Base-by-base conservation (phyloP, 1,140 invertebrate genomes). In the Drosophila repleta region DNA sequence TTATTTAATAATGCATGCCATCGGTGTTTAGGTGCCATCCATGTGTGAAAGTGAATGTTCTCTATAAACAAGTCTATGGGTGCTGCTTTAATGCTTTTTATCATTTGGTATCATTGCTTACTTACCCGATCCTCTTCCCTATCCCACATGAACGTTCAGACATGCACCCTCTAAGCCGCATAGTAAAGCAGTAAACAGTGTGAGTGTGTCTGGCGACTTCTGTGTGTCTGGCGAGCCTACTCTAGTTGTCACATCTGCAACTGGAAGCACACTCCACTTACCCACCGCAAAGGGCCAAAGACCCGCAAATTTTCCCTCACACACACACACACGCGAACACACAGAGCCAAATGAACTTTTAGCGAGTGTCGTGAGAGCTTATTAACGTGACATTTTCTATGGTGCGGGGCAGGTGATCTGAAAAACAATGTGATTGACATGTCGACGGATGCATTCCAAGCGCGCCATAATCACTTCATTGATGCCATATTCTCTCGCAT, bases 401-500 rank as follows among this genome's bases (percentile, higher is more conserved):
- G 58, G 53, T 48, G 26, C 45, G 32, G 58, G 48, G 60, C 75
- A 91, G 90, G 90, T 88, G 80, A 88, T 70, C 90, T 91, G 69
- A 91, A 91, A 74, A 91, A 91, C 76, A 91, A 91, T 72, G 76
- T 91, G 71, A 91, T 91, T 62, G 90, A 91, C 53, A 91, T 91
- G 90, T 79, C 83, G n/a, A 80, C 74, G 64, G 90, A 91, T 60
- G 90, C 83, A 26, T 91, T 91, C 76, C 90, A 91, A 57, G 84
- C 84, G 43, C 90, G 90, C 2, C 90, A 97, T 92, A 97, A 97
- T 92, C 94, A 94, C 74, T 97, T 96, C 88, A 95, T 97, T 35
- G 96, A 97, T 90, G 96, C 94, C 71, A 96, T 96, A 72, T 93
- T 97, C 45, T 94, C 94, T 24, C 94, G 95, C 66, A 96, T 97